These are phyloP conservation scores for Neelides folsomi DNA, from an alignment of 2,888 invertebrate species.

Conservation along the genomic window DNA sequence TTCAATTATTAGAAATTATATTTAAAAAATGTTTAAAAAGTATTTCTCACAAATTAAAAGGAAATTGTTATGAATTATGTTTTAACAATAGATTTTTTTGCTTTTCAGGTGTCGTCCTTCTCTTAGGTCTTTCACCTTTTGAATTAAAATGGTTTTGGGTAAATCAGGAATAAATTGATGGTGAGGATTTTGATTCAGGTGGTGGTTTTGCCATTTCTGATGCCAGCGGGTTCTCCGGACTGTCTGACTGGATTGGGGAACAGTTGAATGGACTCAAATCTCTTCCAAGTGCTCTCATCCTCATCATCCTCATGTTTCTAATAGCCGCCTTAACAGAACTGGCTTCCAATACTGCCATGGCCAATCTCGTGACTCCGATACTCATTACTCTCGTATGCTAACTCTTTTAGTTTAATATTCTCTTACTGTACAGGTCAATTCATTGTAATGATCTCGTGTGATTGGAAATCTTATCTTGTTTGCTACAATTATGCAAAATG, in stretches of 20 bases:
- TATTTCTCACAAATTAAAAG: too few relatives aligned
- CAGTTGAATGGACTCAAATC: slow-evolving; percentile 53
- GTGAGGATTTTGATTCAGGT: slow-evolving; percentile 38
- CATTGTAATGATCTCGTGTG: too few relatives aligned
- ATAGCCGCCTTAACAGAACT: slow-evolving; percentile 75
- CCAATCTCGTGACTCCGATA: slow-evolving; percentile 74
- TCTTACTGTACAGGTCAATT: too few relatives aligned
- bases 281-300: slow-evolving; percentile 50
- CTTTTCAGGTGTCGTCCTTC: slow-evolving; percentile 16
- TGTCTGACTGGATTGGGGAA: slow-evolving; percentile 60
- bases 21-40: too few relatives aligned
- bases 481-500: too few relatives aligned
- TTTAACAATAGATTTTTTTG: too few relatives aligned
- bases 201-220: slow-evolving; percentile 85
- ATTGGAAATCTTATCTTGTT: too few relatives aligned
- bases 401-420: too few relatives aligned
- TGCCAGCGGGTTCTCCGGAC: slow-evolving; percentile 63
- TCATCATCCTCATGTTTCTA: slow-evolving; percentile 61
- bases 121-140: slow-evolving; percentile 19
- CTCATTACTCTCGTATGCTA: slow-evolving; percentile 57
- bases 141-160: not conserved
- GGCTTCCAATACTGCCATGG: slow-evolving; percentile 79
- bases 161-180: not conserved
- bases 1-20: too few relatives aligned
- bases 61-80: too few relatives aligned